Evolutionary conservation across 2,888 invertebrate genomes (phyloP), one percentile per base, ranked within the genome.

Genomic region (Agonopterix subpropinquella): DNA sequence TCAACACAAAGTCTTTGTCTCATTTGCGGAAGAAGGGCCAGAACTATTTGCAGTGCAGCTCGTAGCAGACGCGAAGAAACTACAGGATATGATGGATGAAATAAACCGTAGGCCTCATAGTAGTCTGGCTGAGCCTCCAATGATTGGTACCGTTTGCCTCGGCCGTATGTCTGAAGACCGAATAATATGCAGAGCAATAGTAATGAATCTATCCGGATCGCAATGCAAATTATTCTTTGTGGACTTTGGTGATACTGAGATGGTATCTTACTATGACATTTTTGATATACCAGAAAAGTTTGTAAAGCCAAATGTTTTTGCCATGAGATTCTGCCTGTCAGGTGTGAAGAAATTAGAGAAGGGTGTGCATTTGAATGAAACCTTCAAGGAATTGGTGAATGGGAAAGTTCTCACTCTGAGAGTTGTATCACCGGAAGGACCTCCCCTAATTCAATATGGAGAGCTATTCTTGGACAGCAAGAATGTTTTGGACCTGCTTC

Each of bases 21-120:
- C 95, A 13, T 93, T 90, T 73, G 92, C 95, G 11, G 94, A 94
- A 62, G 95, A 96, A 65, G 95, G 95, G 0, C 95, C 95, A 4
- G 91, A 92, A 54, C 82, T 92, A 49, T 96, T 96, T 80, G 93
- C 93, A 35, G 91, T 95, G 5, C 95, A 95, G 64, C 73, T 95
- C 28, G 89, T 90, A 61, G 85, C 89, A 44, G 90, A 90, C 58
- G 90, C 90, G 55, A 85, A 89, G 10, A 89, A 89, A 55, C 73
- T 95, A 10, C 90, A 91, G 45, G 85, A 88, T n/a, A 89, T 95
- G 81, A 94, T 94, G 93, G 90, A 88, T 48, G 91, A 92, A 41
- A 92, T 95, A 44, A 94, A 94, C 66, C 87, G 71, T n/a, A 89
- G 90, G 52, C 85, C 89, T 1, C 82, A 92, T 54, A 89, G 90